Evolutionary conservation across 2,113 vertebrate species (phyloP), one percentile per base, ranked within the genome.

Genomic region (Epinephelus lanceolatus): DNA sequence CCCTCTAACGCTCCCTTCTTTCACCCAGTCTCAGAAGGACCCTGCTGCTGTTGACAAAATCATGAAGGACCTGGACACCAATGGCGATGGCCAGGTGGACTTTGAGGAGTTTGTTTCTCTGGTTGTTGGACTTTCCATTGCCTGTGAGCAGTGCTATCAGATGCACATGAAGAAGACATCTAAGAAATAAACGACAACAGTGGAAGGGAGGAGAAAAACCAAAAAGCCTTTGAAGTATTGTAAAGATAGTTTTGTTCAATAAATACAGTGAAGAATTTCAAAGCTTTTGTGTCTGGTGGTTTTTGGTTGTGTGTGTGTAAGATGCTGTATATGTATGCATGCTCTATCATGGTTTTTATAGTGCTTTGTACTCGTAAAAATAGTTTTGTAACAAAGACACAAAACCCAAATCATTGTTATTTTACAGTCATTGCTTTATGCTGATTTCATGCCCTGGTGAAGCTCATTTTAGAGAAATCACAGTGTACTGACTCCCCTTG

Each of bases 51-150:
- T 99, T 15, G 98, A 99, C 90, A 96, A 91, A 92, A 97, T 99
- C 87, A 97, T 99, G 98, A 97, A 95, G 86, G 97, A 99, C 84
- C 91, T 99, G 86, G 98, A 99, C 9, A 86, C 96, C 87, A 97
- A 99, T 0, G 84, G 96, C 0, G 98, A 99, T 0, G 97, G 97
- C 0, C 94, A 97, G 72, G 97, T 99, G 87, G 94, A 97, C 91
- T 99, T 99, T 94, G 96, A 98, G 88, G 98, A 99, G 89, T 99
- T 97, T 53, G 96, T 99, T 71, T 95, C 97, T 56, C 95, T 99
- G 91, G 97, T 99, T 87, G 97, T 97, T 0, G 96, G 97, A 51
- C 95, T 99, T 83, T 98, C 97, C 2, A 94, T 99, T 86, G 97
- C 97, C 62, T 99, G 98, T 80, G 98, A 99, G 93, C 95, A 95